Base-by-base conservation (phyloP, 2,888 invertebrate genomes). In the Sinopyrophorus schimmeli region DNA sequence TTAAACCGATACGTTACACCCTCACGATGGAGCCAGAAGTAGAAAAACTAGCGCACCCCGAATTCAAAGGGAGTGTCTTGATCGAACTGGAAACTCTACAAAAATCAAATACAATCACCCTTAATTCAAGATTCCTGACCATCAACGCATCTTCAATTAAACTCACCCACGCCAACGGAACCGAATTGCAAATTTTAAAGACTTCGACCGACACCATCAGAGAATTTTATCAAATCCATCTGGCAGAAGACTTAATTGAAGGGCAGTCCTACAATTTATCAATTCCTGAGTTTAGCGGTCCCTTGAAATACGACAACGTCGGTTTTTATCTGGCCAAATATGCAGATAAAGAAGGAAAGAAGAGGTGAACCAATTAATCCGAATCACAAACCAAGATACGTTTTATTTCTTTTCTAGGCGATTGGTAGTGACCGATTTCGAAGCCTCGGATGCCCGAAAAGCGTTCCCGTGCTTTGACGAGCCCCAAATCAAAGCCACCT, bases 391-490 rank as follows among this genome's bases (percentile, higher is more conserved):
- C n/a, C n/a, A n/a, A 5, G 11, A 20, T 2, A 15, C 15, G 30
- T 20, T 11, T 9, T 17, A 10, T 20, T 16, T 5, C 6, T 15
- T 14, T 28, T 34, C 17, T n/a, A 51, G 46, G 9, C n/a, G 39
- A n/a, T 49, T 74, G 5, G 84, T 80, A 1, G 74, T 82, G 1
- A 86, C 86, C 0, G 84, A 86, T 61, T 84, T 86, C 63, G 78
- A 84, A 69, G 76, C 82, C 1, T 77, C 81, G 2, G 74, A 82
- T 47, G 84, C 84, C 0, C 79, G 86, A n/a, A 75, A 74, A 54
- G 87, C 84, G 0, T 87, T 89, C 66, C 89, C 89, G n/a, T 83
- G 86, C 59, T 87, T 88, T 60, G 89, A 89, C 61, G 84, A 84
- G 51, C 82, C 75, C 0, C 69, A 70, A 0, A 67, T 69, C 39